phyloP scores from a whole-genome alignment of 2,797 vertebrate species.

The Etheostoma nigrum region DNA sequence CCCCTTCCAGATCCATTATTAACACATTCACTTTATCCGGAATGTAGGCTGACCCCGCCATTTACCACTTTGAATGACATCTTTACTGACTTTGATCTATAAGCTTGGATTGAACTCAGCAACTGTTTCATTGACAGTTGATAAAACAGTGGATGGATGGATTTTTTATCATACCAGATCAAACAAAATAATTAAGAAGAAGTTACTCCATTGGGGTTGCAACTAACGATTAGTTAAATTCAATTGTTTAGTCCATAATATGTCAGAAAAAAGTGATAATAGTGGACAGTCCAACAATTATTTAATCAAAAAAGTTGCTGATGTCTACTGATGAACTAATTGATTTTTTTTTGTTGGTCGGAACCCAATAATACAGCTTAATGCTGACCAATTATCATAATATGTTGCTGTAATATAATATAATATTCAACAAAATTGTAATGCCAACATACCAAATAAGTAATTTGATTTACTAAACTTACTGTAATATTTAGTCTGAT shows the following conservation, averaged over 20 bases:
- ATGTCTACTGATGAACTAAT: neutral
- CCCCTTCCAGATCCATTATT: conserved; percentile 37
- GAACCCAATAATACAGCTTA: neutral
- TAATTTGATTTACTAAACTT: too few species aligned
- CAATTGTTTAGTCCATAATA: neutral
- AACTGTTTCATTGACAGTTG: neutral
- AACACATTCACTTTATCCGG: conserved; percentile 37
- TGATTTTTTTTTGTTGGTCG: neutral
- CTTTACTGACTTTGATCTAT: conserved; percentile 31
- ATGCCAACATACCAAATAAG: too few species aligned
- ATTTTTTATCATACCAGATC: too few species aligned
- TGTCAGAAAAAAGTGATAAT: neutral
- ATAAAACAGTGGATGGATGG: neutral
- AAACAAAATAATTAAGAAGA: neutral
- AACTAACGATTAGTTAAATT: neutral
- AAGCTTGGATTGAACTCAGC: conserved; percentile 8
- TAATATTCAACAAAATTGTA: neutral
- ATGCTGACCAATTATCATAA: neutral
- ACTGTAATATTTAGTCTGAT: neutral
- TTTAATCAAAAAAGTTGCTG: neutral
- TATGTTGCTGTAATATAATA: neutral
- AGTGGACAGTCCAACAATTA: neutral
- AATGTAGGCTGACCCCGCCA: conserved; percentile 7
- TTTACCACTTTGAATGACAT: conserved; percentile 2
- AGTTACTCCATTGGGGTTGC: neutral